Conservation (phyloP, 2,888 invertebrate genomes). For the Lasioglossum oenotherae region DNA sequence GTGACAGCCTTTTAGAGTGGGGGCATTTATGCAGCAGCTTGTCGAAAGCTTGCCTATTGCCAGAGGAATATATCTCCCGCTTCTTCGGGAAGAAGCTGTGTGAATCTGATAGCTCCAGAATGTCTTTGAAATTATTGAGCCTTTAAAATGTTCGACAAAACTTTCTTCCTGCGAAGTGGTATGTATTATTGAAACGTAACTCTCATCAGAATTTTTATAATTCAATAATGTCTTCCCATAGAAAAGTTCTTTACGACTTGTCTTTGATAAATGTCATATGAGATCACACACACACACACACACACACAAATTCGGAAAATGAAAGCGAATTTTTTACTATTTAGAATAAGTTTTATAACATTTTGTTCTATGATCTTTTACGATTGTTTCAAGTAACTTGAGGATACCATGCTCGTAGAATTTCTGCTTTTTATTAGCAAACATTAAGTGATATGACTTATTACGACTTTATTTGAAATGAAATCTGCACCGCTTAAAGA, state of each 20-base stretch:
- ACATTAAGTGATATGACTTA: too few relatives aligned
- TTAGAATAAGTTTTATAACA: too few relatives aligned
- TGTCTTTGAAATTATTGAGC: slow-evolving; percentile 26
- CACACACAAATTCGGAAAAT: too few relatives aligned
- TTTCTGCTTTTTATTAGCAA: too few relatives aligned
- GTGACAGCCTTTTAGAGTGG: slow-evolving; percentile 33
- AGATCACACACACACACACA: too few relatives aligned
- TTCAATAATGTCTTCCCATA: background rate
- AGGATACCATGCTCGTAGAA: too few relatives aligned
- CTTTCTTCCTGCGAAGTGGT: background rate
- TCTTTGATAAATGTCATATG: too few relatives aligned
- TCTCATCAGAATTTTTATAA: background rate
- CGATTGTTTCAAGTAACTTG: too few relatives aligned
- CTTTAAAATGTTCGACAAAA: slow-evolving; percentile 5
- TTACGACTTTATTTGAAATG: too few relatives aligned
- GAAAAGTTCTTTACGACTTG: background rate
- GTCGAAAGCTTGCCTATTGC: slow-evolving; percentile 43
- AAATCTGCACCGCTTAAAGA: too few relatives aligned
- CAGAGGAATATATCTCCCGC: slow-evolving; percentile 21
- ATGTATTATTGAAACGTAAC: background rate
- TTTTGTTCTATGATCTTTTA: too few relatives aligned
- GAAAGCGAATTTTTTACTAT: too few relatives aligned
- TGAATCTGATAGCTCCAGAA: slow-evolving; percentile 40
- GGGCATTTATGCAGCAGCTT: slow-evolving; percentile 49
- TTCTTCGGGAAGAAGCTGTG: slow-evolving; percentile 18